Evolutionary conservation across 2,888 invertebrate species (phyloP).

Genomic region (Clitarchus hookeri): DNA sequence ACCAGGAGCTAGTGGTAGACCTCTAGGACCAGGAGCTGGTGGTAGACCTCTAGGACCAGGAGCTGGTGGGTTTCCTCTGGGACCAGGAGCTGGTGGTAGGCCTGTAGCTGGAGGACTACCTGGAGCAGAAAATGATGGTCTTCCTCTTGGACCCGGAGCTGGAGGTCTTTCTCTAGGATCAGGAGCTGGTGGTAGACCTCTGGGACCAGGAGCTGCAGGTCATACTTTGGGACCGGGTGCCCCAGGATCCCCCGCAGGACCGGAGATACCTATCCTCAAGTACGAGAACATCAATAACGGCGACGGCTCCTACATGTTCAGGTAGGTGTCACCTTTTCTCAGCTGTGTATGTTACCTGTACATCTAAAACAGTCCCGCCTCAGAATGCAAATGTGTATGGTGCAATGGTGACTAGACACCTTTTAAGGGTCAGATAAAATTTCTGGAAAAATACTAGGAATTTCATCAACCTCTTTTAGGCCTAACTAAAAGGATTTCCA

Average conservation of each 20-base stretch:
- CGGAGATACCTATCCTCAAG: slow-evolving; percentile 63
- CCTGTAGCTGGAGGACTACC: neutral
- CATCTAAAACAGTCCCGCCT: no score
- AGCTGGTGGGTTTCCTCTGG: slow-evolving; percentile 41
- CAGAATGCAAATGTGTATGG: no score
- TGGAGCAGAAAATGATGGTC: neutral
- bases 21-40: slow-evolving; percentile 35
- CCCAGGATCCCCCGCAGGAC: slow-evolving; percentile 45
- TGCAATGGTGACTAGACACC: no score
- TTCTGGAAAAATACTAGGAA: no score
- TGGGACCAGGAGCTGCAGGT: slow-evolving; percentile 33
- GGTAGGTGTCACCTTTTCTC: slow-evolving; percentile 54
- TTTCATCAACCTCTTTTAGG: no score
- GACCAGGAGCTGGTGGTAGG: neutral
- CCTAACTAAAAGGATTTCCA: no score
- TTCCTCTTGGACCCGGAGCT: neutral
- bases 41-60: slow-evolving; percentile 43
- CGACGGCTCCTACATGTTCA: slow-evolving; percentile 67
- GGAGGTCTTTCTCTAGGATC: neutral
- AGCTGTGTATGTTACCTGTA: no score
- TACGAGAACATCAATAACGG: slow-evolving; percentile 65
- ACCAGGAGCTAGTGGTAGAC: neutral
- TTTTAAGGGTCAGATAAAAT: no score
- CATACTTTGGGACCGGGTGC: neutral
- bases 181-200: slow-evolving; percentile 20